Evolutionary conservation across 92 coral and sea anemone species (phyloP), one percentile per base, ranked within the genome.

Genomic region (Galaxea fascicularis): DNA sequence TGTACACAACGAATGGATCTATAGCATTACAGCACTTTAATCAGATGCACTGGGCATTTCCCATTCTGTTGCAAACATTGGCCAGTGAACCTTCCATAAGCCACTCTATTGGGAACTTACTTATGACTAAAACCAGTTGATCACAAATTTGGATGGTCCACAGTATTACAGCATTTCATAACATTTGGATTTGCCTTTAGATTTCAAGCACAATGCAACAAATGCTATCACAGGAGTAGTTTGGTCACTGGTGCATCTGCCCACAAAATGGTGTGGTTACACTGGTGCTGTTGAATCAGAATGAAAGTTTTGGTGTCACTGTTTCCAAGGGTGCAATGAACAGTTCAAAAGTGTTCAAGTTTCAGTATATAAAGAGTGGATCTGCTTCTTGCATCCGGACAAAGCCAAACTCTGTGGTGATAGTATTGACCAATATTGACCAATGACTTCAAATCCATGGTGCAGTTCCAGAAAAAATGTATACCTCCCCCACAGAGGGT

Each of bases 1-100:
- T 82, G 70, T 71, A 71, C 78, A 82, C 53, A 71, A 57, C 28
- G 78, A 82, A 79, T 79, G 84, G 75, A 79, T 67, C 39, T 62
- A 8, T 35, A 60, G 3, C 20, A 60, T 25, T 52, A 12, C 49
- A 78, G 15, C n/a, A 14, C 29, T 65, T 65, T 31, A 30, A 52
- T 39, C 75, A 66, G 27, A 31, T 49, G 64, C 15, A 28, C 21
- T 52, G 17, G 24, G 8, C 46, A 10, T 21, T 63, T 35, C 20
- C 27, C 31, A 71, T 49, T 47, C 39, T 49, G 20, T 56, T 46
- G 20, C 6, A 35, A 41, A 15, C 35, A 25, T 25, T 29, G 66
- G 22, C 56, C 49, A 15, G 64, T 24, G 30, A 60, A 26, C 66
- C 13, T 4, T 60, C 66, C 10, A 24, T 0, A 8, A 22, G n/a